Conservation (phyloP, 2,797 vertebrate genomes). For the Meda fulgida region DNA sequence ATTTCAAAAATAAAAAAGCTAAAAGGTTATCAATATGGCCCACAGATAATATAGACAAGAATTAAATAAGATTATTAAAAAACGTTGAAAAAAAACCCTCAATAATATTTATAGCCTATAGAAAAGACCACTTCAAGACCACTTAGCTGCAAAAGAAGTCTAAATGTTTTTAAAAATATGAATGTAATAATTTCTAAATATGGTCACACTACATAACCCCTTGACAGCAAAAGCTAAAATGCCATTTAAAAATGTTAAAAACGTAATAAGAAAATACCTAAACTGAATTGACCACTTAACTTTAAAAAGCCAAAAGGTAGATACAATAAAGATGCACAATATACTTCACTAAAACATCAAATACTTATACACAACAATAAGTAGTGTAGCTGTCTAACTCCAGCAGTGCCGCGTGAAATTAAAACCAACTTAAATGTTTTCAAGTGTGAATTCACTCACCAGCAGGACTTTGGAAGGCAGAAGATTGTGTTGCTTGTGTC, state of each 20-base stretch:
- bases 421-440: background rate
- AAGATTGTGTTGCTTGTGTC: background rate
- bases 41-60: no score
- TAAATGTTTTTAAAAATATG: no score
- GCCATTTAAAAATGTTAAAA: background rate
- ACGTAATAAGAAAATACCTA: fast-evolving
- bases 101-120: no score
- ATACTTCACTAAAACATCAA: background rate
- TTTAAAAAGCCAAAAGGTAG: background rate
- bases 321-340: background rate
- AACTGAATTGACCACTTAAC: background rate
- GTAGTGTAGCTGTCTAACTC: background rate
- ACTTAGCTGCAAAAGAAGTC: no score
- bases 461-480: background rate
- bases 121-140: no score
- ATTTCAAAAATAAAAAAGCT: background rate
- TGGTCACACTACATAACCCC: background rate
- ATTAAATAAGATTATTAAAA: background rate
- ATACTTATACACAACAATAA: background rate
- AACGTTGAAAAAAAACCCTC: no score
- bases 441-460: background rate
- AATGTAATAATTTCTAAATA: background rate
- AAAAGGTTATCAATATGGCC: no score
- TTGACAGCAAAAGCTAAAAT: background rate
- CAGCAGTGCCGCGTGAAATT: background rate